A percentile compares a stretch with the other conserved stretches of the same genome.
Conservation (phyloP, 2,888 invertebrate species). For the Atherix ibis region DNA sequence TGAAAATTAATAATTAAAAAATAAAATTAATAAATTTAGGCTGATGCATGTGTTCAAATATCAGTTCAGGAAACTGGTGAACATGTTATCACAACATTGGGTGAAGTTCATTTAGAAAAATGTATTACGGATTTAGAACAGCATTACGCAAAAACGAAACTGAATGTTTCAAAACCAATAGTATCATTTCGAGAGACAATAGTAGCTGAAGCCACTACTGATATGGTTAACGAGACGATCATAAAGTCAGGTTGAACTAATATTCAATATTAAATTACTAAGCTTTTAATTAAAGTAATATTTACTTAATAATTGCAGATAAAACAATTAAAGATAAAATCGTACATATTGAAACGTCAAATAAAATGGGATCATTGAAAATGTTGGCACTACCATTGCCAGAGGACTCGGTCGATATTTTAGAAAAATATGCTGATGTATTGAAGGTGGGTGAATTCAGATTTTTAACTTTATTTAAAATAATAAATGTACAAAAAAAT, state of each 20-base stretch:
- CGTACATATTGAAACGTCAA: slow-evolving; percentile 47
- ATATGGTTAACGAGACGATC: slow-evolving; percentile 75
- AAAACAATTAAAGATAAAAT: slow-evolving; percentile 37
- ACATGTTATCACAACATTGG: slow-evolving; percentile 85
- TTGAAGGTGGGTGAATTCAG: no score
- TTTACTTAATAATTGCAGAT: no score
- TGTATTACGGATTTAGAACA: slow-evolving; percentile 81
- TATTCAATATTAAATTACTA: slow-evolving; percentile 3
- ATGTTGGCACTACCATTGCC: slow-evolving; percentile 69
- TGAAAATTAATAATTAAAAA: no score
- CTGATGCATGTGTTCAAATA: slow-evolving; percentile 82
- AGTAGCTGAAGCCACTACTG: slow-evolving; percentile 58
- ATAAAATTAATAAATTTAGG: slow-evolving; percentile 11
- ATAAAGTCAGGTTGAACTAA: slow-evolving; percentile 44
- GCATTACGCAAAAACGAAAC: slow-evolving; percentile 67
- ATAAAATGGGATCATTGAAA: slow-evolving; percentile 53
- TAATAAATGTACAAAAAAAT: no score
- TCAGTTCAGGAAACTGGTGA: slow-evolving; percentile 88
- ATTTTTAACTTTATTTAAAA: no score
- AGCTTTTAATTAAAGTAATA: slow-evolving; percentile 17
- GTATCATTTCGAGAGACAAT: slow-evolving; percentile 94
- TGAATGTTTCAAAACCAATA: slow-evolving; percentile 89
- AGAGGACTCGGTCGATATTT: slow-evolving; percentile 44
- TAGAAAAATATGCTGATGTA: slow-evolving; percentile 55
- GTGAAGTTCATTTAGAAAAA: slow-evolving; percentile 91